Evolutionary conservation across 2,888 invertebrate genomes (phyloP).

Genomic region (Platynereis dumerilii): DNA sequence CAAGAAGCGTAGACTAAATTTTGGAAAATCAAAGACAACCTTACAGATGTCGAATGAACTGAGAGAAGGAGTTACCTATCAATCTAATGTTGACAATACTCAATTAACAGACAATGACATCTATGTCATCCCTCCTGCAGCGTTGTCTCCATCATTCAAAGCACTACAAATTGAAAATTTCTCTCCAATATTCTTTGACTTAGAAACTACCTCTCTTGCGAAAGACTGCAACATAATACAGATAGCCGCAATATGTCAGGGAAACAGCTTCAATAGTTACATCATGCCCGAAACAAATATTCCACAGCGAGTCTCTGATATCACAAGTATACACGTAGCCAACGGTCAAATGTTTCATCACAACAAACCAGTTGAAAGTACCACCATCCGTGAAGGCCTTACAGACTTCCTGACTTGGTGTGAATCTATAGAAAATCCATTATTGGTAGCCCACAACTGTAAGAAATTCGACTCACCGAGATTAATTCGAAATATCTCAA

Average conservation of each 20-base stretch:
- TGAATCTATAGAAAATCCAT: neutral
- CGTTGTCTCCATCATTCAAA: neutral
- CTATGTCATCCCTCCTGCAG: neutral
- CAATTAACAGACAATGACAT: neutral
- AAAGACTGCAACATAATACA: neutral
- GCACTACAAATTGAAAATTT: neutral
- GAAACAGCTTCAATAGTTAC: neutral
- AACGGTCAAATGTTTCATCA: neutral
- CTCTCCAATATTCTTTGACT: neutral
- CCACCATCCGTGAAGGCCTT: neutral
- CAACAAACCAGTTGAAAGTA: neutral
- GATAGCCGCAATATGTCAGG: neutral
- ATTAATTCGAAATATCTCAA: neutral
- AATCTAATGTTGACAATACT: neutral
- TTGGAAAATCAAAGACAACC: neutral
- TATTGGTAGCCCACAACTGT: neutral
- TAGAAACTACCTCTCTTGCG: neutral
- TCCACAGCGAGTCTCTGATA: neutral
- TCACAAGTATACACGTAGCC: neutral
- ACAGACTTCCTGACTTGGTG: neutral
- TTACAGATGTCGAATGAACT: neutral
- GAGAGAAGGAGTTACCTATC: neutral
- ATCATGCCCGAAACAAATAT: neutral
- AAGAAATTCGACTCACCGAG: neutral
- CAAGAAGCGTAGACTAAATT: neutral